Evolutionary conservation across 2,888 invertebrate genomes (phyloP).

Genomic region (Latrodectus elegans): DNA sequence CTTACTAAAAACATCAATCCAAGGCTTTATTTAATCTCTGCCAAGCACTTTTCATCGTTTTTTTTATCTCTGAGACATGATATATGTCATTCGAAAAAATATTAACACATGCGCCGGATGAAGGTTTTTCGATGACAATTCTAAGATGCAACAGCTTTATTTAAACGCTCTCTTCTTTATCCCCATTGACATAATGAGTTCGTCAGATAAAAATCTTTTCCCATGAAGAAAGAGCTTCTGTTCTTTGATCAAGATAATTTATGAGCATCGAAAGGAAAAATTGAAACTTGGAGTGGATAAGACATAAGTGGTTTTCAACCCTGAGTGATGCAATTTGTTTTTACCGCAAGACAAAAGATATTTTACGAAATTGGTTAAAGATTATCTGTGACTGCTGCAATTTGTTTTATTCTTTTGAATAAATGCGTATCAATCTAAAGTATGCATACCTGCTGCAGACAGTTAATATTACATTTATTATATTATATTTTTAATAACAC

Average conservation of each 20-base stretch:
- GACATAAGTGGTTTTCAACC: neutral
- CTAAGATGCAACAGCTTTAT: constrained; percentile 37
- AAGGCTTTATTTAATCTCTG: constrained; percentile 57
- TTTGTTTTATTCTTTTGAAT: too few relatives aligned
- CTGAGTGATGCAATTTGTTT: too few relatives aligned
- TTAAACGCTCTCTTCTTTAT: constrained; percentile 38
- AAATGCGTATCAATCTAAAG: too few relatives aligned
- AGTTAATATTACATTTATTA: too few relatives aligned
- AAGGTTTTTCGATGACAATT: constrained; percentile 39
- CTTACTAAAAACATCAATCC: constrained; percentile 44
- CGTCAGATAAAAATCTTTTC: constrained; percentile 63
- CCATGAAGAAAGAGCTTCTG: neutral
- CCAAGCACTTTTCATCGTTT: constrained; percentile 41
- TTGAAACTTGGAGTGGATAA: constrained; percentile 43
- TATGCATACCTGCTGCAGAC: too few relatives aligned
- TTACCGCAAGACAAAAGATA: too few relatives aligned
- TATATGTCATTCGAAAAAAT: constrained; percentile 57
- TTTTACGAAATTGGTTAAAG: too few relatives aligned
- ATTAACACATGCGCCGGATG: constrained; percentile 26
- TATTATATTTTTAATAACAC: too few relatives aligned
- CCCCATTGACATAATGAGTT: constrained; percentile 61
- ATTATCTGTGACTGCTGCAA: too few relatives aligned
- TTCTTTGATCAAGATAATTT: constrained; percentile 39
- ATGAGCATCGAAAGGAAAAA: constrained; percentile 39
- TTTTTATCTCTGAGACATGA: constrained; percentile 39